Evolutionary conservation across 2,797 vertebrate genomes (phyloP), one percentile per base, ranked within the genome.

Genomic region (Neosilurus hyrtlii): DNA sequence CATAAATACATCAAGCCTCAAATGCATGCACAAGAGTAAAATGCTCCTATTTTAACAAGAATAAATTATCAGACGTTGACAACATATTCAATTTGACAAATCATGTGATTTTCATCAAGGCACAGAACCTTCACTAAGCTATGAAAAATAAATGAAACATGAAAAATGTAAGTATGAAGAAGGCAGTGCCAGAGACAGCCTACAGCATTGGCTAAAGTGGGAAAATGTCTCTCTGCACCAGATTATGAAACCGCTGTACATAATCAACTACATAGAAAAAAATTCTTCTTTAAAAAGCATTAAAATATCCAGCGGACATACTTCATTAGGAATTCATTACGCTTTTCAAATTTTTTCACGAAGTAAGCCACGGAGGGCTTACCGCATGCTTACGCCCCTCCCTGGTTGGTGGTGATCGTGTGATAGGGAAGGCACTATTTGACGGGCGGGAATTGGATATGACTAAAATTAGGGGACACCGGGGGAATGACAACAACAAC

Each of bases 71-170:
- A 57, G 52, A 74, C 15, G 9, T 11, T 57, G 18, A 57, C 35
- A 74, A 12, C 8, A 56, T 10, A 22, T 75, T 75, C 30, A 59
- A 59, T 8, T 0, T 8, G 30, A 43, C 20, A 43, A 24, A 76
- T 24, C 57, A n/a, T 9, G 5, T 61, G 35, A 43, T 37, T 57
- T 75, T 59, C 57, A 61, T 59, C 20, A 43, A n/a, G 6, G 56
- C 26, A 12, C 54, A 35, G 26, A 22, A 26, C 11, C 54, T 59
- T 37, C 54, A 59, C 30, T 1, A 75, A 59, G 54, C 26, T 59
- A 22, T 75, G 30, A 76, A 76, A 76, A 76, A 76, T 61, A n/a
- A 12, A 76, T 20, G 18, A 76, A 59, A n/a, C 54, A 76, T 59
- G 30, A 15, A 76, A 76, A 56, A 56, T 56, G 24, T 51, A 71